Evolutionary conservation across 2,888 invertebrate species (phyloP), one percentile per base, ranked within the genome.

Genomic region (Malachius bipustulatus): DNA sequence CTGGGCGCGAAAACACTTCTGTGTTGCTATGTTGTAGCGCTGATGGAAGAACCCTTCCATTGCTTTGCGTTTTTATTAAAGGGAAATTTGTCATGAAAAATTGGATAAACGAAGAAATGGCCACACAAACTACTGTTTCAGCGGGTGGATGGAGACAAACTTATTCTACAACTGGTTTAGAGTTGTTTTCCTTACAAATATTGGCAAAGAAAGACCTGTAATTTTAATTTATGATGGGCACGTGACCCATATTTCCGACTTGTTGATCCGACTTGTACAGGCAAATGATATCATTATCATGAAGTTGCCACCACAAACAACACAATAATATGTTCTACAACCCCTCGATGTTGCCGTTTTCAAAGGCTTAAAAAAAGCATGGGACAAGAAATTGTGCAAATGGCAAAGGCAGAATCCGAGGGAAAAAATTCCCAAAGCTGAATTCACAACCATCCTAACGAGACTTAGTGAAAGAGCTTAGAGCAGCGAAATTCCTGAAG

Each of bases 11-110:
- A 35, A 42, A 42, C 16, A 44, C 30, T 9, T 38, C 37, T 12
- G 34, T 45, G 2, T 29, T 43, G 15, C 14, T 35, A n/a, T 15
- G 32, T 10, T 19, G 27, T 13, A 36, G 15, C 30, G 48, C 48
- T 13, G 11, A 27, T 15, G 47, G 46, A 3, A 13, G 29, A n/a
- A 43, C 43, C 29, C 13, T 30, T 4, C 42, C 45, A 4, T 40
- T 42, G 4, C 26, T 42, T 4, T 40, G 40, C 8, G 26, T 46
- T 11, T 46, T 36, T 24, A 46, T 50, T 33, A 47, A 51, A 42
- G 46, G 50, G 39, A n/a, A n/a, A n/a, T n/a, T n/a, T n/a, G 34
- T 49, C 6, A 55, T 51, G 53, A 49, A 54, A 26, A 33, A 40
- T 15, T 55, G 50, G 52, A 43, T 51, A 32, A 19, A 31, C 35